These are phyloP conservation scores for Ictalurus punctatus DNA, from an alignment of 2,113 vertebrate genomes.

Conservation along the genomic window DNA sequence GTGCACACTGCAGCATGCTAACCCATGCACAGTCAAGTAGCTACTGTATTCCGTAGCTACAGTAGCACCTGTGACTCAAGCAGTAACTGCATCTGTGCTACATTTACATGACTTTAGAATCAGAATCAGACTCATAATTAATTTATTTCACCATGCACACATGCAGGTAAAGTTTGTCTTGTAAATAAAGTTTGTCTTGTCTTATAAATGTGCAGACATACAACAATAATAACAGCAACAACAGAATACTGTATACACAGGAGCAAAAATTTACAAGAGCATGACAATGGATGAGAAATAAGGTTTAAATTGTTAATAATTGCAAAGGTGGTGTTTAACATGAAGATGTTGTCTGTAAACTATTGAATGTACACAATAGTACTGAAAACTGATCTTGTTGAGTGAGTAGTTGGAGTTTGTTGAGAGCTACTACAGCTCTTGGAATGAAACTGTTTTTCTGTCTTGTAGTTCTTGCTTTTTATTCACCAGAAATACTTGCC, in stretches of 20 bases:
- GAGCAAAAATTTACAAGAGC: background rate
- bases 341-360: background rate
- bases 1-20: conserved; percentile 49
- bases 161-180: background rate
- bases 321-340: background rate
- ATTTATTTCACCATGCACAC: background rate
- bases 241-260: background rate
- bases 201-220: background rate
- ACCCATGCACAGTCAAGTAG: conserved; percentile 36
- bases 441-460: background rate
- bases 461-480: background rate
- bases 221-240: background rate
- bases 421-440: background rate
- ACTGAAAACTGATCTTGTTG: background rate
- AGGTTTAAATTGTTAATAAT: background rate
- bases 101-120: conserved; percentile 49
- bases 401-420: background rate
- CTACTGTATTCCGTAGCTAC: conserved; percentile 52
- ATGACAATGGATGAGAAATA: background rate
- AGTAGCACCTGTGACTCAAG: conserved; percentile 60
- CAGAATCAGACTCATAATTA: background rate
- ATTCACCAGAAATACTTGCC: background rate
- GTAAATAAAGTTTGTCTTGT: background rate
- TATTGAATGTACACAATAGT: background rate
- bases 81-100: conserved; percentile 59